Conservation (phyloP, 2,113 vertebrate genomes). For the Ctenomys sociabilis region DNA sequence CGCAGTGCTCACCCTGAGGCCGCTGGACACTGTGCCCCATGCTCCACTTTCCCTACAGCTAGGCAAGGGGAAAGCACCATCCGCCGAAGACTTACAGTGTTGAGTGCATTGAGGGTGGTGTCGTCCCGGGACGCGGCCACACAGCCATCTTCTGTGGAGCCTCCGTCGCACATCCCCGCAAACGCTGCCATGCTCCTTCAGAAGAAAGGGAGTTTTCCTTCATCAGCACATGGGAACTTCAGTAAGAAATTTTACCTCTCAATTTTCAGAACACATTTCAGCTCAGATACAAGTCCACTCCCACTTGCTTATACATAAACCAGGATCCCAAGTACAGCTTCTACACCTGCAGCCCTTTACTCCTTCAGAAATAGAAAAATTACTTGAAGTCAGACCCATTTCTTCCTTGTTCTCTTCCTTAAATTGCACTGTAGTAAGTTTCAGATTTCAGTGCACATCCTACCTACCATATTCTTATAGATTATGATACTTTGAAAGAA, state of each 20-base stretch:
- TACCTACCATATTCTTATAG: background rate
- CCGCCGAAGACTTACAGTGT: constrained; percentile 91
- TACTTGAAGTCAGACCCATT: background rate
- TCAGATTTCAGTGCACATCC: background rate
- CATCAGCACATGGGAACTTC: background rate
- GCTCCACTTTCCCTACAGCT: background rate
- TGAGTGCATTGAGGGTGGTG: constrained; percentile 98
- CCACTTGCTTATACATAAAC: background rate
- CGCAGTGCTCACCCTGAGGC: background rate
- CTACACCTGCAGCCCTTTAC: background rate
- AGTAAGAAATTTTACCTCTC: background rate
- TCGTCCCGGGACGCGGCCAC: constrained; percentile 97
- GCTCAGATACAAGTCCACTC: background rate
- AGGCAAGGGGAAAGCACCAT: background rate
- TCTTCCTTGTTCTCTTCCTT: background rate
- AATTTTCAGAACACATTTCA: background rate
- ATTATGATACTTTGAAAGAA: background rate
- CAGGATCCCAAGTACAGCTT: rapidly evolving
- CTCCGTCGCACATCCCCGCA: constrained; percentile 99
- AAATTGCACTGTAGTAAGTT: background rate
- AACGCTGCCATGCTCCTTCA: constrained; percentile 99
- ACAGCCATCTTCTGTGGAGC: constrained; percentile 98
- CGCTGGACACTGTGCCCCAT: background rate
- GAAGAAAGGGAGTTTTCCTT: background rate
- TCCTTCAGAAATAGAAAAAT: background rate